These are phyloP conservation scores for Seira musarum DNA, from an alignment of 2,888 invertebrate species.

Conservation along the genomic window DNA sequence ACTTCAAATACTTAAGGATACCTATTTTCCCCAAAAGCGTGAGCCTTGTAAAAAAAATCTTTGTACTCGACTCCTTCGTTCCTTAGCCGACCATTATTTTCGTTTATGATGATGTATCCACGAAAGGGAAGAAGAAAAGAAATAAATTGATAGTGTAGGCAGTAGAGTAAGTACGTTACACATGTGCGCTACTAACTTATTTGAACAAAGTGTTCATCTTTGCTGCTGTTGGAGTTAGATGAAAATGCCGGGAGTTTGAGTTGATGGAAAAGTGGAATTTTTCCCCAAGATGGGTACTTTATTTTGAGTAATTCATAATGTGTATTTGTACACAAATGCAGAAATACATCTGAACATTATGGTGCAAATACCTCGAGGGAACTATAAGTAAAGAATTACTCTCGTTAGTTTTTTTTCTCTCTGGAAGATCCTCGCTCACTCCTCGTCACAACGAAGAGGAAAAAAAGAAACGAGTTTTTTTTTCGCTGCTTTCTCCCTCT, in stretches of 20 bases:
- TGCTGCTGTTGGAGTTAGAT: not conserved
- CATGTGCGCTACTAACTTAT: not conserved
- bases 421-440: conserved; percentile 30
- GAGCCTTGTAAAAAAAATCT: not conserved
- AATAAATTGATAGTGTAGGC: not conserved
- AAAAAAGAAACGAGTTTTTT: not conserved
- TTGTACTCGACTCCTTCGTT: not conserved
- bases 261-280: conserved; percentile 5
- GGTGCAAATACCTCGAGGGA: conserved; percentile 59
- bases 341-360: conserved; percentile 40
- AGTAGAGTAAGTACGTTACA: too few species aligned
- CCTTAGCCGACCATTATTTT: not conserved
- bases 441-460: not conserved
- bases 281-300: conserved; percentile 20
- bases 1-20: not conserved
- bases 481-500: not conserved
- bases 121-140: not conserved
- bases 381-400: conserved; percentile 60
- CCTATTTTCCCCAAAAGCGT: not conserved
- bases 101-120: conserved; percentile 3
- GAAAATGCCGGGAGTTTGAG: not conserved
- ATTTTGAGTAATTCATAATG: conserved; percentile 52
- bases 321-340: conserved; percentile 39
- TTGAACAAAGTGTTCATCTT: not conserved
- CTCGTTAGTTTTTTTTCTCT: conserved; percentile 55